A percentile compares a stretch with the other conserved stretches of the same genome.
These are phyloP conservation scores for Macrosiphum euphorbiae DNA, from an alignment of 2,888 invertebrate genomes.

Conservation along the genomic window DNA sequence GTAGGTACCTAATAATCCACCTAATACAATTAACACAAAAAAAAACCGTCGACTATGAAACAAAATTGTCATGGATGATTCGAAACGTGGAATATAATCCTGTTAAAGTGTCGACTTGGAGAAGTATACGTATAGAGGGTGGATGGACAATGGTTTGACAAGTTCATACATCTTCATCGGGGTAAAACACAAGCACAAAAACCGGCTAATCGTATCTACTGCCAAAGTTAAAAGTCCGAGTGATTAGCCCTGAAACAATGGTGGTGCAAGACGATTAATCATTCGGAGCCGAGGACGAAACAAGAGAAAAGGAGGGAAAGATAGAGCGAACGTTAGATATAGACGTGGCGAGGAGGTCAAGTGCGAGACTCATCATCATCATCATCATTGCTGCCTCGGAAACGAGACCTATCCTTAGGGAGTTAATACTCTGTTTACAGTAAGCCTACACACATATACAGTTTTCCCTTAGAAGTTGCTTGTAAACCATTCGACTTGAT, in stretches of 20 bases:
- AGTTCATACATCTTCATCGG: conserved; percentile 64
- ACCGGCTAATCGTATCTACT: conserved; percentile 62
- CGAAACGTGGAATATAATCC: conserved; percentile 26
- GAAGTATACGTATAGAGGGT: background rate
- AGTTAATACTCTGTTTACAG: conserved; percentile 45
- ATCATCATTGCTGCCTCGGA: conserved; percentile 46
- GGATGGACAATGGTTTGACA: conserved; percentile 61
- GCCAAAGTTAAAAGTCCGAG: conserved; percentile 64
- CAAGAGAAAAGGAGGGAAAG: conserved; percentile 22
- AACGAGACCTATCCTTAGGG: conserved; percentile 61
- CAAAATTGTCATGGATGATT: background rate
- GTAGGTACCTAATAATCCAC: background rate
- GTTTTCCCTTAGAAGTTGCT: background rate
- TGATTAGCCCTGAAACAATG: conserved; percentile 64
- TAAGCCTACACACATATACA: conserved; percentile 23
- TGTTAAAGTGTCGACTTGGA: conserved; percentile 45
- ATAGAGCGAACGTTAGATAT: conserved; percentile 38
- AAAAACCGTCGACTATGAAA: background rate
- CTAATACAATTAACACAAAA: background rate
- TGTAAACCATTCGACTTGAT: background rate
- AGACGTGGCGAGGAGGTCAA: conserved; percentile 56
- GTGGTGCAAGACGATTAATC: conserved; percentile 60
- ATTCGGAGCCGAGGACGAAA: conserved; percentile 22
- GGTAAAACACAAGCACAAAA: conserved; percentile 58
- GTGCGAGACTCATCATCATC: conserved; percentile 63